Conservation (phyloP, 2,113 vertebrate species). For the Trogon surrucura region DNA sequence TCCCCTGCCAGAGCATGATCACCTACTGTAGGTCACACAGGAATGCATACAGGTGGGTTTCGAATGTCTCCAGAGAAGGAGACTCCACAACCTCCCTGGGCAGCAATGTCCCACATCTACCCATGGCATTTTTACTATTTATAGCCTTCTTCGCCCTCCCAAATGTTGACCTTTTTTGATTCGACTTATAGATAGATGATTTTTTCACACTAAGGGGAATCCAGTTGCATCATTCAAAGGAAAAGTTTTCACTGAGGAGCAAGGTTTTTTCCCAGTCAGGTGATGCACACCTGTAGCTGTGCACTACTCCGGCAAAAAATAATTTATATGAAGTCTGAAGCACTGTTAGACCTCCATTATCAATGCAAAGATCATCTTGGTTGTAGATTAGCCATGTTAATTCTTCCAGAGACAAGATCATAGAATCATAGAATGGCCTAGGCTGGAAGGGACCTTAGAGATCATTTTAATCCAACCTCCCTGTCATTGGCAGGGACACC, state of each 20-base stretch:
- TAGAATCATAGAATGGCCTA: too few relatives aligned
- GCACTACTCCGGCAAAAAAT: neutral
- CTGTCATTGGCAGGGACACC: too few relatives aligned
- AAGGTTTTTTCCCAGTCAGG: neutral
- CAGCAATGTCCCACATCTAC: neutral
- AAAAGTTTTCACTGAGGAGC: neutral
- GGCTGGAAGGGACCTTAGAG: too few relatives aligned
- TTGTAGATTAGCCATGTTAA: neutral
- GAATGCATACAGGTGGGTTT: too few relatives aligned
- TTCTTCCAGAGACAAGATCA: neutral
- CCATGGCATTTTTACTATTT: neutral
- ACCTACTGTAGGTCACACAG: too few relatives aligned
- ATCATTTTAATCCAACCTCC: too few relatives aligned
- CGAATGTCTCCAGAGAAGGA: too few relatives aligned
- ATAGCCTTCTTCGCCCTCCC: neutral
- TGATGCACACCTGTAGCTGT: neutral
- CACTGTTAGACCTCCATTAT: neutral
- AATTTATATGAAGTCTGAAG: neutral
- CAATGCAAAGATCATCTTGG: accelerated
- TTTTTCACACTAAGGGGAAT: neutral
- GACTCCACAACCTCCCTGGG: too few relatives aligned
- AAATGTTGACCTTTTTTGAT: neutral
- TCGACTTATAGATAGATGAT: neutral
- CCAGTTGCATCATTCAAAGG: neutral
- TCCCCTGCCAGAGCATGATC: too few relatives aligned